A percentile compares a stretch with the other conserved stretches of the same genome.
phyloP scores from a whole-genome alignment of 1,140 invertebrate species.

The Pentalonia nigronervosa region DNA sequence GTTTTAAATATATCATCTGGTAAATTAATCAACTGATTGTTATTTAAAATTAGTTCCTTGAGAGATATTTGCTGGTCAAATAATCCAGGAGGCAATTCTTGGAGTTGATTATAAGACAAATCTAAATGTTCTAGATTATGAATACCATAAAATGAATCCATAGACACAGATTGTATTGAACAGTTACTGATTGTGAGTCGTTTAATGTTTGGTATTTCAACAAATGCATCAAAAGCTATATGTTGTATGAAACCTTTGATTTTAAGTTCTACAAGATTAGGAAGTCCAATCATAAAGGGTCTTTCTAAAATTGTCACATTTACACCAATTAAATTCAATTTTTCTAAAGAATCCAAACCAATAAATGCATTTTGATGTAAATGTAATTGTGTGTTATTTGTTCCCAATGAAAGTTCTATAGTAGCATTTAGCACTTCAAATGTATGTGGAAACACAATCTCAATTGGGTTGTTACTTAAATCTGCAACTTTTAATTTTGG shows the following conservation, averaged over 20 bases:
- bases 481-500: conserved; percentile 70
- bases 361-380: conserved; percentile 71
- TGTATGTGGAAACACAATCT: conserved; percentile 69
- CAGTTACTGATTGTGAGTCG: conserved; percentile 71
- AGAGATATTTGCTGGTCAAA: conserved; percentile 71
- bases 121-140: conserved; percentile 70
- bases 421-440: conserved; percentile 72
- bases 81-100: conserved; percentile 69
- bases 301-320: conserved; percentile 69
- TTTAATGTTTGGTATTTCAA: conserved; percentile 69
- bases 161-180: conserved; percentile 70
- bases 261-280: conserved; percentile 66
- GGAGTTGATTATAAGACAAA: conserved; percentile 71
- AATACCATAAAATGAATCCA: conserved; percentile 74
- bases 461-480: conserved; percentile 73
- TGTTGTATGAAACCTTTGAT: conserved; percentile 68
- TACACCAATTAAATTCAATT: conserved; percentile 69
- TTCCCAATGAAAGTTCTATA: conserved; percentile 70
- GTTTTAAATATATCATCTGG: conserved; percentile 67
- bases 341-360: conserved; percentile 68
- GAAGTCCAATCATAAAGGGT: conserved; percentile 70
- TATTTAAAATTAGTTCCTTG: conserved; percentile 70
- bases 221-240: conserved; percentile 75
- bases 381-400: conserved; percentile 63
- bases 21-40: conserved; percentile 70